phyloP scores from a whole-genome alignment of 2,113 vertebrate species.

The Labeo rohita region DNA sequence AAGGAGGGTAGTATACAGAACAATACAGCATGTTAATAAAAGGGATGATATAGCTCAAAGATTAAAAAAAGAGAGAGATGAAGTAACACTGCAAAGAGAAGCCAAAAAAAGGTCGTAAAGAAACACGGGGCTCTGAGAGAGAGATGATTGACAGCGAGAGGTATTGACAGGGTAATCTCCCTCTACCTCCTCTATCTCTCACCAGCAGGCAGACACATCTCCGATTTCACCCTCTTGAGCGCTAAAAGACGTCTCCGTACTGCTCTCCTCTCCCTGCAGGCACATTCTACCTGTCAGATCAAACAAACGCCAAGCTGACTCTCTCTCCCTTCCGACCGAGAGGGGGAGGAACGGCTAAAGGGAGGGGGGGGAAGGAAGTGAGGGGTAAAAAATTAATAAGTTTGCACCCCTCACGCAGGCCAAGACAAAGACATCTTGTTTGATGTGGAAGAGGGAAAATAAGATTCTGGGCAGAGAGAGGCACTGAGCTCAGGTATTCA shows the following conservation, averaged over 20 bases:
- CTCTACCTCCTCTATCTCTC: constrained; percentile 64
- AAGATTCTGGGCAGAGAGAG: constrained; percentile 34
- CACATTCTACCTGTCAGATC: constrained; percentile 80
- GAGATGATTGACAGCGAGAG: constrained; percentile 74
- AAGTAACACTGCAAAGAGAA: constrained; percentile 60
- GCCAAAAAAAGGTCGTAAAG: not conserved
- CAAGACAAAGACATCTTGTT: constrained; percentile 67
- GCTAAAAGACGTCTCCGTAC: constrained; percentile 75
- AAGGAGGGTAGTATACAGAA: constrained; percentile 22
- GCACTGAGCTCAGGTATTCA: constrained; percentile 36
- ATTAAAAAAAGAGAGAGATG: constrained; percentile 56
- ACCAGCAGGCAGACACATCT: constrained; percentile 73
- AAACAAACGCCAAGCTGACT: constrained; percentile 69
- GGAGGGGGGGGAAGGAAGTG: not conserved
- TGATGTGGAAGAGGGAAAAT: constrained; percentile 33
- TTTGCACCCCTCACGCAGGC: constrained; percentile 50
- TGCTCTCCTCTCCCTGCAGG: constrained; percentile 59
- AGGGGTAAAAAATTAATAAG: constrained; percentile 58
- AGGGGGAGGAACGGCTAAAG: not conserved
- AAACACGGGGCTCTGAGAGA: not conserved
- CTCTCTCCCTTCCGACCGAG: constrained; percentile 32
- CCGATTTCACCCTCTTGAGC: constrained; percentile 70
- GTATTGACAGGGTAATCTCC: constrained; percentile 74
- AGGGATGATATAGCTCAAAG: constrained; percentile 59
- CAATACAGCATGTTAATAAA: constrained; percentile 18